Base-by-base conservation (phyloP, 2,888 invertebrate genomes). In the Macrophya alboannulata region DNA sequence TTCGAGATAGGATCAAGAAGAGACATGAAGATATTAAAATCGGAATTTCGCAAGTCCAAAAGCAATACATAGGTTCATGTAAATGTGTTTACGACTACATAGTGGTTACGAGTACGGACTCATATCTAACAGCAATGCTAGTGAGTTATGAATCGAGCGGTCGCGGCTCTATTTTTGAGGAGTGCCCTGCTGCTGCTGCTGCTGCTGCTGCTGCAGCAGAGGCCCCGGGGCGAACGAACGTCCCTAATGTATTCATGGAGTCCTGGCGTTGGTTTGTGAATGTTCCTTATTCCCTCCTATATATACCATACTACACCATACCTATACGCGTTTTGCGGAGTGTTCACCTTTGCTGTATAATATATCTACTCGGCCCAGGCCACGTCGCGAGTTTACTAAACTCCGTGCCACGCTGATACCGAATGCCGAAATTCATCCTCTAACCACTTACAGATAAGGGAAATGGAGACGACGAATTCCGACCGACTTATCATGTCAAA, bases 231-330 rank as follows among this genome's bases (percentile, higher is more conserved):
- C 59, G 17, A 81, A 12, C 59, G 17, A 81, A 12, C 59, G 81
- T 43, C 43, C 43, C 43, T 62, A 81, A 81, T 81, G 81, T 81
- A 81, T 81, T 81, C 81, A 81, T 81, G 81, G 81, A 81, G 81
- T 62, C 59, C 40, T 59, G 62, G 25, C 62, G 81, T 62, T 62
- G 62, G 62, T 77, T 48, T 48, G 77, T 51, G 43, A 74, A 74
- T 51, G 51, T 77, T 77, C 77, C 55, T 77, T 55, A 25, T 31
- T 31, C 51, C 31, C 31, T 55, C 55, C 55, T 77, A 8, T 72
- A 8, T 15, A 43, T 43, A 9, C 72, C 43, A 43, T 10, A 43
- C 37, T 43, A n/a, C 9, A 68, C 68, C n/a, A 51, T n/a, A n/a
- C n/a, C 68, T 55, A 68, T 68, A 74, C 45, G 74, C 45, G 45